Base-by-base conservation (phyloP, 2,888 invertebrate species). In the Chesias legatella region DNA sequence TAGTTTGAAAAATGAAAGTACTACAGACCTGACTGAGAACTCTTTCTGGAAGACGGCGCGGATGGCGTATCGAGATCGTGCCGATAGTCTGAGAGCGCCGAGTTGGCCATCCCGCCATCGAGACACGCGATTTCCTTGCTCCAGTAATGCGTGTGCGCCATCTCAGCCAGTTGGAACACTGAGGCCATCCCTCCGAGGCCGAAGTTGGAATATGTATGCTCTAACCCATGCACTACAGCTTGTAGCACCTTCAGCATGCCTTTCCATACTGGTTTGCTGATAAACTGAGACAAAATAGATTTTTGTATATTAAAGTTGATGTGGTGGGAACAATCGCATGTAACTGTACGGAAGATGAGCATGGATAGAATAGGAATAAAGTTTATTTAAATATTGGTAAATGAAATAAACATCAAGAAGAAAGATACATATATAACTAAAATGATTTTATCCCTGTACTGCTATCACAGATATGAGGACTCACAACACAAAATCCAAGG, bases 131-230 rank as follows among this genome's bases (percentile, higher is more conserved):
- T 74, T 72, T 97, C 97, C 68, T 95, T 95, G 58, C 94, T 95
- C 97, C 98, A 98, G 75, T 94, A 99, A 82, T 99, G 99, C 0
- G 99, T 99, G 77, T 99, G 99, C 1, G 98, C 96, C 69, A 99
- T 98, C 90, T 99, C 99, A 64, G 99, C 93, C 53, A 99, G 90
- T 82, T 98, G 97, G 79, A 98, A 98, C 10, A 97, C 96, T 0
- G 98, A 97, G 2, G 98, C 98, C 95, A 98, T 97, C 10, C 99
- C 99, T 22, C 98, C 98, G 1, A 97, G 90, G 0, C 98, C 98
- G 63, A 96, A 96, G 85, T 98, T 98, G 27, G 93, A 91, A 74
- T 94, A 98, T 0, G 98, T 97, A 48, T 94, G 93, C 73, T 98
- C 98, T 35, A 99, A 88, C 0, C 99, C 99, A 56, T 94, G 93